A percentile compares a stretch with the other conserved stretches of the same genome.
phyloP scores from a whole-genome alignment of 2,797 vertebrate species.

The Bucorvus abyssinicus region DNA sequence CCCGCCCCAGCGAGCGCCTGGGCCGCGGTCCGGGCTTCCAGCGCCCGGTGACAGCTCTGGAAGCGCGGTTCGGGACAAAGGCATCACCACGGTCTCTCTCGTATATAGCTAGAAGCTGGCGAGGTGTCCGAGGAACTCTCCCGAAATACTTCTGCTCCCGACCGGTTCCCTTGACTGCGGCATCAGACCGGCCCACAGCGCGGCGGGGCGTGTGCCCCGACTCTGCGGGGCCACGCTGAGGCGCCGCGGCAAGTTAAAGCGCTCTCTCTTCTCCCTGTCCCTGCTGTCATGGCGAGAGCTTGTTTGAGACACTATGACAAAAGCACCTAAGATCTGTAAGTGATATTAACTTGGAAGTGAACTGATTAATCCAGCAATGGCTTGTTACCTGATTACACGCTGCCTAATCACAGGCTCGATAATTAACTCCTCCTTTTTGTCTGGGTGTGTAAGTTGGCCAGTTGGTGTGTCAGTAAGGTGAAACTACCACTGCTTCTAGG shows the following conservation, averaged over 20 bases:
- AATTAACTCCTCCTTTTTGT: not conserved
- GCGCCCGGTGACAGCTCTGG: no score
- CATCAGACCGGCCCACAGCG: not conserved
- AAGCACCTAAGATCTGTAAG: not conserved
- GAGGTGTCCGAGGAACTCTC: not conserved
- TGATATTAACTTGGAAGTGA: not conserved
- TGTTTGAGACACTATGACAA: accelerated
- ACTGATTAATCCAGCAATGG: not conserved
- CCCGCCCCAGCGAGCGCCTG: not conserved
- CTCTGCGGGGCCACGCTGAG: not conserved
- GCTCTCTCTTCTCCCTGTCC: no score
- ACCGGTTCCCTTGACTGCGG: not conserved
- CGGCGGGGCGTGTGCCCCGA: not conserved
- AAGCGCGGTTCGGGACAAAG: no score
- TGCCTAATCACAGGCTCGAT: not conserved
- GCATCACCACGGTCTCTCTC: not conserved
- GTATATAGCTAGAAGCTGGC: no score
- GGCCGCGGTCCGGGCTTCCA: no score
- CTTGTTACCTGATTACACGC: not conserved
- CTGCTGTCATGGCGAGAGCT: accelerated
- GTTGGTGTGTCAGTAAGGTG: not conserved
- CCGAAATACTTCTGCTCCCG: not conserved
- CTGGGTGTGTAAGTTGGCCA: not conserved
- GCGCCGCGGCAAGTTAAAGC: not conserved
- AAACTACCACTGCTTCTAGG: not conserved